Percentiles rank a stretch among this genome's conserved stretches.
phyloP scores from a whole-genome alignment of 2,113 vertebrate genomes.

The Seriola aureovittata region DNA sequence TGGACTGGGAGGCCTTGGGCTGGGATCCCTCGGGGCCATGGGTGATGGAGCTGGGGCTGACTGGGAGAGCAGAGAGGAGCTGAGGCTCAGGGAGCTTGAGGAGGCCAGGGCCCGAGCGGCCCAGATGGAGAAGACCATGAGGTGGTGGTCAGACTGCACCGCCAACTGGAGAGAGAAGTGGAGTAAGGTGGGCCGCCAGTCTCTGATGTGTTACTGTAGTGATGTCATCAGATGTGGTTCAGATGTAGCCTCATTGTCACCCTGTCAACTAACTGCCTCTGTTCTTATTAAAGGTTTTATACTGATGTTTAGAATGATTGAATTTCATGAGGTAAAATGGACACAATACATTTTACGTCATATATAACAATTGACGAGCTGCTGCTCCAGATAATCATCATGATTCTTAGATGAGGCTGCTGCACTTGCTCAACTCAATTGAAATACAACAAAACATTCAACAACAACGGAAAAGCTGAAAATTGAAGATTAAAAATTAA shows the following conservation, averaged over 20 bases:
- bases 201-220: not conserved
- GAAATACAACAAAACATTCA: too few relatives aligned
- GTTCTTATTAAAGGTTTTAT: not conserved
- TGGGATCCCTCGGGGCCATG: slow-evolving; percentile 77
- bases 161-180: slow-evolving; percentile 99
- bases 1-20: slow-evolving; percentile 82
- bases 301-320: not conserved
- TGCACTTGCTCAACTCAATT: too few relatives aligned
- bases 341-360: not conserved
- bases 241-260: too few relatives aligned
- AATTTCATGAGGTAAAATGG: not conserved
- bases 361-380: not conserved
- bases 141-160: slow-evolving; percentile 99
- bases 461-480: too few relatives aligned
- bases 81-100: slow-evolving; percentile 94
- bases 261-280: not conserved
- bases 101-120: slow-evolving; percentile 93
- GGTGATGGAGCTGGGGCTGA: slow-evolving; percentile 82
- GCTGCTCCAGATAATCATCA: too few relatives aligned
- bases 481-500: too few relatives aligned
- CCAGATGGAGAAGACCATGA: slow-evolving; percentile 99
- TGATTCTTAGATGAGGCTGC: too few relatives aligned
- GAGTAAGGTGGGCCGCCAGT: slow-evolving; percentile 88
- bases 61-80: slow-evolving; percentile 97
- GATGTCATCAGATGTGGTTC: not conserved